These are phyloP conservation scores for Prinia subflava DNA, from an alignment of 2,113 vertebrate genomes.

Conservation along the genomic window DNA sequence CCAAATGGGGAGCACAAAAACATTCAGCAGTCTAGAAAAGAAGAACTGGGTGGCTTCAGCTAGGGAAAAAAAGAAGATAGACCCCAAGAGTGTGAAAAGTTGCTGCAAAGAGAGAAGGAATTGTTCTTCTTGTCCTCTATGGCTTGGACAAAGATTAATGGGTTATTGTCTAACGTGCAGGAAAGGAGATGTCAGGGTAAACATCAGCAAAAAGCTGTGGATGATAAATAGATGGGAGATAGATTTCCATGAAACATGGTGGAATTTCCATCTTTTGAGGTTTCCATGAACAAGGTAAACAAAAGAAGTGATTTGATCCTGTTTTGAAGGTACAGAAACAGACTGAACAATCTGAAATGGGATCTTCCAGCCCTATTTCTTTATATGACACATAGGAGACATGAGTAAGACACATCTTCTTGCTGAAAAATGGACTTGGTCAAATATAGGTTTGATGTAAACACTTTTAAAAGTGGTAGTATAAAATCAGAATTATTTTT, in stretches of 20 bases:
- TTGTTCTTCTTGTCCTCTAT: neutral
- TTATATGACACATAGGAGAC: neutral
- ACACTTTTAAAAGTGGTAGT: neutral
- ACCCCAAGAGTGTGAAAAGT: neutral
- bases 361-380: neutral
- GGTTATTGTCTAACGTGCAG: neutral
- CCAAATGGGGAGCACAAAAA: neutral
- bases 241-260: neutral
- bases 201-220: neutral
- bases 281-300: neutral
- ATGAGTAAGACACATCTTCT: neutral
- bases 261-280: neutral
- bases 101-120: neutral
- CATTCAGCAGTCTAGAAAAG: neutral
- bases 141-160: neutral
- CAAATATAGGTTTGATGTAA: neutral
- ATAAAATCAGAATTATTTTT: neutral
- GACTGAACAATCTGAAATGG: neutral
- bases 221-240: neutral
- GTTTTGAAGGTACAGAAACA: neutral
- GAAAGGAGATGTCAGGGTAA: neutral
- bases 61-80: neutral
- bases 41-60: neutral
- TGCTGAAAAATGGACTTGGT: neutral
- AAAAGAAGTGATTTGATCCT: neutral